A percentile compares a stretch with the other conserved stretches of the same genome.
Evolutionary conservation across 2,797 vertebrate genomes (phyloP).

Genomic region (Cuculus canorus): DNA sequence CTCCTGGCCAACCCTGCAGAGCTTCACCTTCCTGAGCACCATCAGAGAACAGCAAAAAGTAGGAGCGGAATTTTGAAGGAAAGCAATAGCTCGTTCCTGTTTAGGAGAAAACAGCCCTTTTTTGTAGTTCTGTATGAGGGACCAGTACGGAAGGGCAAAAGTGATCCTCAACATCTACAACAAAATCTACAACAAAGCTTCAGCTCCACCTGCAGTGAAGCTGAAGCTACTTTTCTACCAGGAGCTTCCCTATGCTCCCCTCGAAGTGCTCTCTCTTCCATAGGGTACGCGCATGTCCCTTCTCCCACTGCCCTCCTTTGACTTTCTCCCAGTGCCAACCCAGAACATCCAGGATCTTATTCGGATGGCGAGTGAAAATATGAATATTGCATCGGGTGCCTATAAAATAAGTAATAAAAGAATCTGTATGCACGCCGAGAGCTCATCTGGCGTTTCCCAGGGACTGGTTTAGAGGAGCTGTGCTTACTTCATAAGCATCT

Average conservation of each 20-base stretch:
- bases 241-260: neutral
- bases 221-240: neutral
- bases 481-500: neutral
- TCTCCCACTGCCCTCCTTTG: neutral
- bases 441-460: neutral
- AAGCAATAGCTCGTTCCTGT: neutral
- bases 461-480: neutral
- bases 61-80: neutral
- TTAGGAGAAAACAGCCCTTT: neutral
- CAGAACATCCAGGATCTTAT: neutral
- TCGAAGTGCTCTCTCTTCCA: neutral
- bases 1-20: neutral
- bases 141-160: neutral
- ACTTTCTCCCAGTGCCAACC: neutral
- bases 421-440: neutral
- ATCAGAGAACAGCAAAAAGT: neutral
- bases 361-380: neutral
- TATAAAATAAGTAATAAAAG: neutral
- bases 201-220: neutral
- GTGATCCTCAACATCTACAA: neutral
- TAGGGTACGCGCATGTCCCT: accelerated
- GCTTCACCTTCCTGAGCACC: neutral
- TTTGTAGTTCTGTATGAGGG: neutral
- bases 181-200: neutral
- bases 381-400: neutral